Percentiles rank a stretch among this genome's conserved stretches.
These are phyloP conservation scores for Chloebia gouldiae DNA, from an alignment of 2,113 vertebrate genomes.

Conservation along the genomic window DNA sequence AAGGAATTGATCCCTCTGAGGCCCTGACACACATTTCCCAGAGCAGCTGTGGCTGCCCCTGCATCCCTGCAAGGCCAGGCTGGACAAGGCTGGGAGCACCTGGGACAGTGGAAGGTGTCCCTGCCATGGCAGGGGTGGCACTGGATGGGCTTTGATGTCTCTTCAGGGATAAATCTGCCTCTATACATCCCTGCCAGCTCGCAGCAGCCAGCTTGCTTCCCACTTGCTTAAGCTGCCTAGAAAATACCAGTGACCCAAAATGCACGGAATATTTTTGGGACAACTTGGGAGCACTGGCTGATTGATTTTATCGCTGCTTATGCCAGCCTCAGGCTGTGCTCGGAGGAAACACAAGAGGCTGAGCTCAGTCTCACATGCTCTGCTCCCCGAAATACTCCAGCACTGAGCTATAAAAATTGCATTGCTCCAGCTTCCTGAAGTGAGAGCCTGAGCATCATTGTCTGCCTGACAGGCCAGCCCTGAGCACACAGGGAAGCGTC, in stretches of 20 bases:
- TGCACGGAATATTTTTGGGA: background rate
- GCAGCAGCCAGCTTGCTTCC: background rate
- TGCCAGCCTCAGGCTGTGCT: background rate
- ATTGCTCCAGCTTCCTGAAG: background rate
- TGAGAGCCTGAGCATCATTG: background rate
- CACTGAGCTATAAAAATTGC: background rate
- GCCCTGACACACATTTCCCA: background rate
- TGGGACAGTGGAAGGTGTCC: background rate
- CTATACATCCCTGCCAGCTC: rapidly evolving
- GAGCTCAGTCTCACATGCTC: background rate
- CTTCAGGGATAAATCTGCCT: background rate
- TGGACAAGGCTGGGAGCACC: background rate
- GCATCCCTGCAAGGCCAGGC: background rate
- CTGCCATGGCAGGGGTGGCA: background rate
- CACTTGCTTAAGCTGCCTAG: background rate
- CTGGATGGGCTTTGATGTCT: background rate
- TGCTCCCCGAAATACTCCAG: background rate
- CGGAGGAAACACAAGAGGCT: background rate
- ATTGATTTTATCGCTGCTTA: background rate
- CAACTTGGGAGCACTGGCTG: background rate
- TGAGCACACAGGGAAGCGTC: background rate
- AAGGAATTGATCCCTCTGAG: background rate
- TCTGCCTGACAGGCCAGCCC: background rate
- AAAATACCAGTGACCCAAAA: background rate
- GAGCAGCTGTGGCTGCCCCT: background rate